Evolutionary conservation across 2,113 vertebrate species (phyloP).

Genomic region (Plestiodon gilberti): DNA sequence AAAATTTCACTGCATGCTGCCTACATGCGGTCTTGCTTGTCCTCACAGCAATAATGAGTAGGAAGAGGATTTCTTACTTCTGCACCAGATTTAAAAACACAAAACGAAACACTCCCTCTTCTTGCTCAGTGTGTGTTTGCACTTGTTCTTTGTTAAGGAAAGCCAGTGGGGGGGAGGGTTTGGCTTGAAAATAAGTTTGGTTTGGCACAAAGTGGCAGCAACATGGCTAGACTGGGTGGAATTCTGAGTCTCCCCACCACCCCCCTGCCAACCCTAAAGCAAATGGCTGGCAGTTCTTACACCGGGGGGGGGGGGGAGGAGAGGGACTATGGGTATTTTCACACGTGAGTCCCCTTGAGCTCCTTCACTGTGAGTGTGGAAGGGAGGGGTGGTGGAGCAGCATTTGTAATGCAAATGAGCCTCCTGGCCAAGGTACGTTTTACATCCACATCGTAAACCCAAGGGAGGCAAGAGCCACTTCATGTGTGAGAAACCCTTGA

Average conservation of each 20-base stretch:
- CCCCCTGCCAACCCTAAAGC: background rate
- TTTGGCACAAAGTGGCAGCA: background rate
- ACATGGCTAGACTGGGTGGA: too few species aligned
- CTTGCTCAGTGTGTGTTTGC: background rate
- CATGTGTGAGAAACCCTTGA: background rate
- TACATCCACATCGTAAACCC: background rate
- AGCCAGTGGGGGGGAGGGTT: too few species aligned
- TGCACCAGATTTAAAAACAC: background rate
- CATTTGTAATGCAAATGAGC: background rate
- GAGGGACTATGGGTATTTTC: background rate
- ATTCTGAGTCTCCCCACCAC: background rate
- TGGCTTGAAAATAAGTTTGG: background rate
- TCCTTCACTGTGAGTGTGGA: too few species aligned
- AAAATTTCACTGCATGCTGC: too few species aligned
- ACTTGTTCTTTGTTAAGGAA: too few species aligned
- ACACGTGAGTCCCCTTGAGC: background rate
- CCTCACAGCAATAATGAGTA: too few species aligned
- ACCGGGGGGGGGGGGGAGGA: background rate
- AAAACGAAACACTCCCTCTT: background rate
- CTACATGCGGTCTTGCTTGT: too few species aligned
- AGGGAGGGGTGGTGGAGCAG: background rate
- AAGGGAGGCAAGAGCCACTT: background rate
- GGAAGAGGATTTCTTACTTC: too few species aligned
- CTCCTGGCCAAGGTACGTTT: background rate
- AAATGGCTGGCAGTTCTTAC: background rate